A percentile compares a stretch with the other conserved stretches of the same genome.
Evolutionary conservation across 1,140 invertebrate species (phyloP).

Genomic region (Drosophila arawakana): DNA sequence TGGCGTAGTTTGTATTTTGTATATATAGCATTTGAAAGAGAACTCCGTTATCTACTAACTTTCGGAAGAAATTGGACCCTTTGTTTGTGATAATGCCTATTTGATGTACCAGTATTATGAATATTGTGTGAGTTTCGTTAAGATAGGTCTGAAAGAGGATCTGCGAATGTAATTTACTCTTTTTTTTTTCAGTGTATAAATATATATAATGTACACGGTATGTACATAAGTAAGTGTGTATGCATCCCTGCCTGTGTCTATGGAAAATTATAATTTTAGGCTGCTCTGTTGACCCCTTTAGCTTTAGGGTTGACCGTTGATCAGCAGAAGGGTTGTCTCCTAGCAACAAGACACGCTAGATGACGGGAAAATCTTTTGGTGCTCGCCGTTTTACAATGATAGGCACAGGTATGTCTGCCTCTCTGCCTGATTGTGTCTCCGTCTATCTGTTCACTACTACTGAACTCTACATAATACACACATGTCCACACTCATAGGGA

Average conservation of each 20-base stretch:
- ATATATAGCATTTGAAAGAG: too few species aligned
- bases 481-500: not conserved
- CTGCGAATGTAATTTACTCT: not conserved
- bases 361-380: not conserved
- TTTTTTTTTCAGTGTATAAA: conserved; percentile 16
- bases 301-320: conserved; percentile 54
- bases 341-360: not conserved
- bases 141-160: too few species aligned
- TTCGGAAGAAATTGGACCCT: too few species aligned
- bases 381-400: not conserved
- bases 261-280: conserved; percentile 23
- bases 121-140: too few species aligned
- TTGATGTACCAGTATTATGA: too few species aligned
- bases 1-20: too few species aligned
- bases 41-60: too few species aligned
- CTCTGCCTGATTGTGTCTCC: too few species aligned
- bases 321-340: conserved; percentile 34
- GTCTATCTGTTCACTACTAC: too few species aligned
- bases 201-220: conserved; percentile 14
- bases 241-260: not conserved
- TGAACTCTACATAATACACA: not conserved
- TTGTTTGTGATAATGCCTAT: too few species aligned
- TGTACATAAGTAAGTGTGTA: too few species aligned
- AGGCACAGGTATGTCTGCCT: not conserved
- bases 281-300: conserved; percentile 25